Evolutionary conservation across 2,797 vertebrate genomes (phyloP).

Genomic region (Poeciliopsis turneri): DNA sequence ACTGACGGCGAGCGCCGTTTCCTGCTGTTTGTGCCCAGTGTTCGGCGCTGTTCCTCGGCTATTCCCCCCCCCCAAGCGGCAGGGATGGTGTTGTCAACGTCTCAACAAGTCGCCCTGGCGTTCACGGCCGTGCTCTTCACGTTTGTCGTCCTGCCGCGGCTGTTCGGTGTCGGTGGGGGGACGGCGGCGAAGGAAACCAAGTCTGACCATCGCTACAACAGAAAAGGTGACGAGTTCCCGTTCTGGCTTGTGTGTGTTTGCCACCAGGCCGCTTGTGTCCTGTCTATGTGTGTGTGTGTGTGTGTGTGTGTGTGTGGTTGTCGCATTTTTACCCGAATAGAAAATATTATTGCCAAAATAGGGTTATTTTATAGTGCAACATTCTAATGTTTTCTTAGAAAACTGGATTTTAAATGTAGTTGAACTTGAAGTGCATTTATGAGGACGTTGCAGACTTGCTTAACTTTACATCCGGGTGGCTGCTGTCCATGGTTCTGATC

Average conservation of each 20-base stretch:
- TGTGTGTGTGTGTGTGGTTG: not conserved
- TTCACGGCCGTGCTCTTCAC: conserved; percentile 82
- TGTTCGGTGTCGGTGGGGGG: conserved; percentile 77
- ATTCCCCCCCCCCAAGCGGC: not conserved
- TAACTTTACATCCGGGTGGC: not conserved
- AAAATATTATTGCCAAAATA: not conserved
- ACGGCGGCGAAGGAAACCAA: conserved; percentile 52
- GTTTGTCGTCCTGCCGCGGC: conserved; percentile 83
- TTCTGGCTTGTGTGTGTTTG: not conserved
- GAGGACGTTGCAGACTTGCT: not conserved
- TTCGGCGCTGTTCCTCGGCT: not conserved
- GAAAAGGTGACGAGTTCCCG: conserved; percentile 69
- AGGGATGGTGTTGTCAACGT: conserved; percentile 79
- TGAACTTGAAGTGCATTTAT: not conserved
- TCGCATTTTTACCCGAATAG: not conserved
- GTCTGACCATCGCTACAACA: conserved; percentile 69
- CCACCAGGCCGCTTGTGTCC: not conserved
- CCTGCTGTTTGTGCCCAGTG: no score
- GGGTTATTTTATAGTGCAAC: no score
- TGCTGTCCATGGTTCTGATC: conserved; percentile 3
- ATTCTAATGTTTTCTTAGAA: not conserved
- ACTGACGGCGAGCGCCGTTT: not conserved
- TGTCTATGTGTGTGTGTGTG: not conserved
- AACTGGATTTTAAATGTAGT: not conserved
- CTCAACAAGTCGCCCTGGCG: conserved; percentile 82